Evolutionary conservation across 30 jellyfish, hydroid and myxozoan species (phyloP).

Genomic region (Hydractinia echinata): DNA sequence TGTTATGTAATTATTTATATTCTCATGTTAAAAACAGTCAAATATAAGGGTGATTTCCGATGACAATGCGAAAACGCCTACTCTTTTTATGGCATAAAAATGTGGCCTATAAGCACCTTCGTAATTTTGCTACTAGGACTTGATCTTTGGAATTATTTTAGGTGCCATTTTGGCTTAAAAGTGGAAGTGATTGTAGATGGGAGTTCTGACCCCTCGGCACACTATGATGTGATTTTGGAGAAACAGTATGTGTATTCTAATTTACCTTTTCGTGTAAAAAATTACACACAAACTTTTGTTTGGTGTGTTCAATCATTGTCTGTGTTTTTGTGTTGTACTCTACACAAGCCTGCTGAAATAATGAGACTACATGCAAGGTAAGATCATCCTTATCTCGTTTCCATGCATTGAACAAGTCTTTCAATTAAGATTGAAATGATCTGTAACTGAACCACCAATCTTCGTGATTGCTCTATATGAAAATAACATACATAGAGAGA

Average conservation of each 20-base stretch:
- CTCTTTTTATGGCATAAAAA: too few species aligned
- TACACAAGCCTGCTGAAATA: conserved; percentile 47
- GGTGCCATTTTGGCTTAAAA: too few species aligned
- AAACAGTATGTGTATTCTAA: neutral
- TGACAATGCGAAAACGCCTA: too few species aligned
- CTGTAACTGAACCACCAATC: conserved; percentile 63
- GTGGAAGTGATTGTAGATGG: too few species aligned
- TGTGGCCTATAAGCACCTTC: too few species aligned
- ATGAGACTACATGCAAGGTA: conserved; percentile 37
- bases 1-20: too few species aligned
- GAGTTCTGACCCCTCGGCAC: too few species aligned
- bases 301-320: conserved; percentile 36
- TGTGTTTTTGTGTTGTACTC: conserved; percentile 39
- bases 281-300: conserved; percentile 52
- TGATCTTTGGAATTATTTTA: too few species aligned
- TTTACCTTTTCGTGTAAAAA: conserved; percentile 58
- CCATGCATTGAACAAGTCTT: conserved; percentile 67
- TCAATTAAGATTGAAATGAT: conserved; percentile 53
- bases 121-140: too few species aligned
- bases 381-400: conserved; percentile 68
- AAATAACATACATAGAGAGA: neutral
- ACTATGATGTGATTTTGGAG: neutral
- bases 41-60: too few species aligned
- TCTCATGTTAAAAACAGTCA: too few species aligned
- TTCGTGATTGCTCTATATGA: conserved; percentile 46